Evolutionary conservation across 1,140 invertebrate genomes (phyloP).

Genomic region (Pollicipes pollicipes): DNA sequence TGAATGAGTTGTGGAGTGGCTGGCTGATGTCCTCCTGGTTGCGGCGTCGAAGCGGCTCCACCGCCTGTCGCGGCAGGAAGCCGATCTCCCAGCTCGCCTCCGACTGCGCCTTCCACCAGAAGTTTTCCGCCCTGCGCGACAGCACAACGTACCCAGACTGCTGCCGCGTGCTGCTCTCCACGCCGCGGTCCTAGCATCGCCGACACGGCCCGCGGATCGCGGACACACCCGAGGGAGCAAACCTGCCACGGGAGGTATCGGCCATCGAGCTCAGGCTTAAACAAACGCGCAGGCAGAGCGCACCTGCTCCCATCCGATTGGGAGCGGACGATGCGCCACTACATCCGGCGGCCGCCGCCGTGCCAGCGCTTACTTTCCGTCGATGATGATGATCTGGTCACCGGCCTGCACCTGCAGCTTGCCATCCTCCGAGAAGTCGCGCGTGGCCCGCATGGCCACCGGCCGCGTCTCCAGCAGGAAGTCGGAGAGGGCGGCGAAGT

Average conservation of each 20-base stretch:
- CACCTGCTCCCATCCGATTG: no score
- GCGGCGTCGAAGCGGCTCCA: constrained; percentile 39
- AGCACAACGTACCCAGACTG: no score
- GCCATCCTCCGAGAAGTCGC: constrained; percentile 21
- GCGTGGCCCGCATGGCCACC: constrained; percentile 19
- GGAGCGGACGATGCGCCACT: no score
- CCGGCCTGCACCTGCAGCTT: constrained; percentile 59
- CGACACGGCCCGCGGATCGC: no score
- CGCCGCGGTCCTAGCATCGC: no score
- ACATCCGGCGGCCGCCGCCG: no score
- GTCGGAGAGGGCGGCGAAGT: constrained; percentile 56
- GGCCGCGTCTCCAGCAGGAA: constrained; percentile 48
- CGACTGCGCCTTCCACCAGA: constrained; percentile 94
- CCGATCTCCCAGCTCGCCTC: constrained; percentile 73
- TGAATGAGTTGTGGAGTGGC: constrained; percentile 64
- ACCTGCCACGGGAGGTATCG: no score
- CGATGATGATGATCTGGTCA: constrained; percentile 78
- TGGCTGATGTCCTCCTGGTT: constrained; percentile 43
- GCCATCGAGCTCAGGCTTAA: no score
- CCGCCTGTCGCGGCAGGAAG: constrained; percentile 41
- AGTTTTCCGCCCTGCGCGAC: constrained; percentile 48
- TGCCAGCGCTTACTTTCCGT: constrained; percentile 40
- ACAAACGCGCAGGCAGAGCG: no score
- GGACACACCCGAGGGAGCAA: no score
- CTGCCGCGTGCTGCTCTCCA: no score